Evolutionary conservation across 2,797 vertebrate species (phyloP), one percentile per base, ranked within the genome.

Genomic region (Salmo trutta): DNA sequence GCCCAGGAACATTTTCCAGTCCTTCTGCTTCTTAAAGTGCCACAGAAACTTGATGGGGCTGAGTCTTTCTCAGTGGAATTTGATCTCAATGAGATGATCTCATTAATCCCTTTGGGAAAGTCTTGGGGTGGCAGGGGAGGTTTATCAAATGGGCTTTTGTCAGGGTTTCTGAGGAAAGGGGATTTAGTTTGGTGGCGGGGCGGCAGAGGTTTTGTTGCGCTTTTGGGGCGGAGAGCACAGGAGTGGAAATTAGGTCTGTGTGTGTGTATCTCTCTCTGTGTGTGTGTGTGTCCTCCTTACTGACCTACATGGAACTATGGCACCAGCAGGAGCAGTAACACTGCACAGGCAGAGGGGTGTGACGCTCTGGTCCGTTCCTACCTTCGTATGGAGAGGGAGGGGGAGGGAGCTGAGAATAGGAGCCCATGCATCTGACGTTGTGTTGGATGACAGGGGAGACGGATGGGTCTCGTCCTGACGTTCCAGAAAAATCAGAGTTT

Each of bases 401-500:
- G 41, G 41, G 41, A 47, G 10, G 10, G 41, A 47, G 41, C 41
- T 47, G 33, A 79, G 77, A 78, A 79, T 76, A 76, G 77, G 8
- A 82, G 52, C 53, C 54, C 62, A 65, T 54, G 64, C 52, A 76
- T 79, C 53, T 79, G 77, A 82, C 86, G 82, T 82, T 85, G 41
- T 14, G 85, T 62, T 83, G 77, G 74, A 82, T 73, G 33, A 80
- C 51, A 65, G 51, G 71, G 79, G 70, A 72, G 68, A 78, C 73
- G 76, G 72, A 62, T 31, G 83, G 86, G 83, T 67, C 92, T 88
- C 85, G 91, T 91, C 91, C 93, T 91, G 92, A 83, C 79, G 77
- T 90, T 92, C 88, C 83, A 91, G 91, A 93, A 93, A 92, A 89
- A 84, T 85, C 90, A 3, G 84, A 79, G 88, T 90, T 93, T 89